Evolutionary conservation across 2,113 vertebrate species (phyloP), one percentile per base, ranked within the genome.

Genomic region (Catharus minimus): DNA sequence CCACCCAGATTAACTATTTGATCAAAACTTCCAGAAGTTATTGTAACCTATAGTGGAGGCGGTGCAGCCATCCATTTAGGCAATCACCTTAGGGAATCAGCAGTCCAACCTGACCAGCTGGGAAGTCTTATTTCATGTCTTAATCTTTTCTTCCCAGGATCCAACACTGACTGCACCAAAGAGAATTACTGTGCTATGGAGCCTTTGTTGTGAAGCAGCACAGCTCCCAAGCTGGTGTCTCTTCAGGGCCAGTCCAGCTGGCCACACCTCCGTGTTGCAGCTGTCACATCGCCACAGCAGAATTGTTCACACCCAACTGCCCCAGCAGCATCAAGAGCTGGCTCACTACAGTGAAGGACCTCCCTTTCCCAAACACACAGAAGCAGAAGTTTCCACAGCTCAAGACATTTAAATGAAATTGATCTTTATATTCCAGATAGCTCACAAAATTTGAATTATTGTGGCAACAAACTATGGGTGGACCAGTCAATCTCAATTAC

Each of bases 301-400:
- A 49, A 50, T 0, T 44, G 41, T 0, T 8, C 10, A 30, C 52
- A 24, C 30, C 38, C 68, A 22, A 2, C 30, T 7, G 64, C 28
- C 46, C 4, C 36, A 20, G 44, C 26, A 44, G 7, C 52, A 47
- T 19, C 47, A 9, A 22, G 44, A 36, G 53, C 33, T 16, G 41
- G 5, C 77, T 56, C 68, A 2, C 56, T 3, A 3, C 20, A 13
- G 1, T 0, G 4, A 23, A 43, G 46, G 20, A 57, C 18, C 68
- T 56, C n/a, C 62, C 69, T 12, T 9, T 32, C 33, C 38, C 58
- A 46, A 61, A 41, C 11, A 23, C 38, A 30, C 39, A 15, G 16
- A 27, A 28, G 33, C 16, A 33, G 5, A 23, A 50, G 15, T 22
- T 86, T 41, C 76, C 13, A 5, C 0, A 80, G 52, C 56, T 74